Evolutionary conservation across 2,113 vertebrate genomes (phyloP).

Genomic region (Megatriorchis doriae): DNA sequence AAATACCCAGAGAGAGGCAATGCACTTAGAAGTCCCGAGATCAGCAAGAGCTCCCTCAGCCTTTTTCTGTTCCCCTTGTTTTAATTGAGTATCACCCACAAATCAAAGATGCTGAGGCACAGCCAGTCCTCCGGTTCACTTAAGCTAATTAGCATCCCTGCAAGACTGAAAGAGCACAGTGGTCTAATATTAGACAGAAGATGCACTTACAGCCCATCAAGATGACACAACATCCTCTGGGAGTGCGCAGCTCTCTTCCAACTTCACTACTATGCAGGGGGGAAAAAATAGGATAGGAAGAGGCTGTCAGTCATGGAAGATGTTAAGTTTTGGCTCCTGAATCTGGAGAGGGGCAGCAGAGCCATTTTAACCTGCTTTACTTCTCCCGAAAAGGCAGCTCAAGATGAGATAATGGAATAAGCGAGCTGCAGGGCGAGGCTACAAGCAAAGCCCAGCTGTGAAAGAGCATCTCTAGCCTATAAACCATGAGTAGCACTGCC

Average conservation of each 20-base stretch:
- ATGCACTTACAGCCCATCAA: neutral
- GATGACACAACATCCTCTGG: neutral
- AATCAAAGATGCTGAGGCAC: neutral
- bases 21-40: neutral
- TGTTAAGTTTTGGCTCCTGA: neutral
- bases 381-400: neutral
- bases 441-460: neutral
- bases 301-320: accelerated
- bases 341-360: neutral
- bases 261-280: neutral
- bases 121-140: neutral
- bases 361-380: neutral
- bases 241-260: neutral
- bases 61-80: neutral
- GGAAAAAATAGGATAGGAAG: neutral
- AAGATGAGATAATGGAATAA: neutral
- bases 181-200: neutral
- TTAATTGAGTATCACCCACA: neutral
- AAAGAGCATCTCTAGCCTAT: neutral
- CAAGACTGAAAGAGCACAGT: neutral
- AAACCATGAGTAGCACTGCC: neutral
- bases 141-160: neutral
- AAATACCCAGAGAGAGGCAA: neutral
- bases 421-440: neutral
- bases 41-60: neutral